Base-by-base conservation (phyloP, 2,888 invertebrate genomes). In the Bimastos eiseni region DNA sequence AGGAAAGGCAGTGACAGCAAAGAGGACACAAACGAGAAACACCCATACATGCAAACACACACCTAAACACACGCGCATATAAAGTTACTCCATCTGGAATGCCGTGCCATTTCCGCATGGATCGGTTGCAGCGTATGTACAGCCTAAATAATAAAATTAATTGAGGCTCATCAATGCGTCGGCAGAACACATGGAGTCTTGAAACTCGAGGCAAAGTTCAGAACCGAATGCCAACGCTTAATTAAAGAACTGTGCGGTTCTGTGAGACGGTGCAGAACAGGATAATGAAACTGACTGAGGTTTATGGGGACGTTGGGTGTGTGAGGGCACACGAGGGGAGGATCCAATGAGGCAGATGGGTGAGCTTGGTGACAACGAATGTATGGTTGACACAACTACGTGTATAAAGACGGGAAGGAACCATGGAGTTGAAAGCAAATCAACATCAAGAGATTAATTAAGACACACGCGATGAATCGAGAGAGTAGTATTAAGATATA, bases 101-200 rank as follows among this genome's bases (percentile, higher is more conserved):
- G 70, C n/a, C 70, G n/a, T n/a, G 70, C n/a, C 30, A 70, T 70
- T 70, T 6, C 70, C 30, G 8, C 11, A 70, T 70, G n/a, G 70
- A 30, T 70, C 70, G n/a, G 70, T n/a, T 70, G 13, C 70, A 70
- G n/a, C 11, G n/a, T 6, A 13, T n/a, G 70, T 13, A 70, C 70
- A 70, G 70, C 70, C 70, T n/a, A 70, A 70, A n/a, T n/a, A 70
- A 70, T n/a, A n/a, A 30, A 70, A 70, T 70, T 70, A 70, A 70
- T n/a, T 6, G 70, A 70, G 70, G 8, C 30, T n/a, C 70, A 70
- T 30, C 70, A 70, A 30, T 30, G 70, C 70, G 3, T n/a, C 70
- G 11, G n/a, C 70, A 13, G 30, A 11, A 70, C 70, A n/a, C 11
- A n/a, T 70, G 70, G 0, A 0, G 70, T 2, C 70, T 70, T 8